Conservation (phyloP, 2,888 invertebrate species). For the Crocallis elinguaria region DNA sequence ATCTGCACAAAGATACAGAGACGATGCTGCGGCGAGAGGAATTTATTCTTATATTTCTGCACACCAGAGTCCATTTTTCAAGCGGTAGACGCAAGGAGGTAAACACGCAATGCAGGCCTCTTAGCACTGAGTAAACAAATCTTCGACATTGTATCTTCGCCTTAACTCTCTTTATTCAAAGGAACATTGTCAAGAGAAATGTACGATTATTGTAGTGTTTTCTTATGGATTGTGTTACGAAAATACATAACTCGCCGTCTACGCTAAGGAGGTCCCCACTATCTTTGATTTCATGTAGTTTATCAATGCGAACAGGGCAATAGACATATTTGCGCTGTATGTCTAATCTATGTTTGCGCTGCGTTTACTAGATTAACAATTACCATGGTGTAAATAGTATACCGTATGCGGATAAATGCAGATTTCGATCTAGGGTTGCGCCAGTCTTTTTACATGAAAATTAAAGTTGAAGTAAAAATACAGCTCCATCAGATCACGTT, state of each 20-base stretch:
- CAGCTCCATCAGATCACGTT: too few species aligned
- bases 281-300: slow-evolving; percentile 77
- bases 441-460: slow-evolving; percentile 3
- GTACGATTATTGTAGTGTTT: slow-evolving; percentile 81
- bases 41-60: slow-evolving; percentile 59
- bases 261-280: slow-evolving; percentile 70
- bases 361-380: slow-evolving; percentile 59
- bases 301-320: slow-evolving; percentile 74
- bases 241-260: slow-evolving; percentile 74
- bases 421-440: slow-evolving; percentile 25
- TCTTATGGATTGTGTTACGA: slow-evolving; percentile 81
- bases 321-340: slow-evolving; percentile 70
- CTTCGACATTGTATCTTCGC: slow-evolving; percentile 81
- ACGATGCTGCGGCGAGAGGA: slow-evolving; percentile 44
- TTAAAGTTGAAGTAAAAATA: too few species aligned
- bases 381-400: slow-evolving; percentile 32
- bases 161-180: slow-evolving; percentile 82
- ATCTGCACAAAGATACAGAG: slow-evolving; percentile 64
- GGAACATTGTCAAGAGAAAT: slow-evolving; percentile 82
- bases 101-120: slow-evolving; percentile 73
- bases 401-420: slow-evolving; percentile 34
- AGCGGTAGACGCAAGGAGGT: slow-evolving; percentile 49
- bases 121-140: slow-evolving; percentile 78
- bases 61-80: slow-evolving; percentile 67
- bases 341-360: slow-evolving; percentile 62